Percentiles rank a stretch among this genome's conserved stretches.
Evolutionary conservation across 2,113 vertebrate genomes (phyloP).

Genomic region (Illadopsis cleaveri): DNA sequence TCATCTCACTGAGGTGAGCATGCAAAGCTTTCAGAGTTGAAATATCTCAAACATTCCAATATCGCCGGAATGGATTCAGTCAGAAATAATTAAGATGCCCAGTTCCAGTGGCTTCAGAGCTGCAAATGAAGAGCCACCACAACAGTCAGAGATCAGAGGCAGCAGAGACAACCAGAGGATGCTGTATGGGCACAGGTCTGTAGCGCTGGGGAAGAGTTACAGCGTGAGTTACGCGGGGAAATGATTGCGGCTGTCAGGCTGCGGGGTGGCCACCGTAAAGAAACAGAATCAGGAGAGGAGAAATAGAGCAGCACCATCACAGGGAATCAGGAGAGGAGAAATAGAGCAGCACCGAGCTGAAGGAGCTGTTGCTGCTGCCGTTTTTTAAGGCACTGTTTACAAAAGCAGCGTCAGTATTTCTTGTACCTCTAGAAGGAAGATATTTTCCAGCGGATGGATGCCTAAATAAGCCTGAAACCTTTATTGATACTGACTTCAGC

Average conservation of each 20-base stretch:
- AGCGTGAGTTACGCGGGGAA: neutral
- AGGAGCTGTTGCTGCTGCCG: neutral
- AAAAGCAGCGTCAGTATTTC: neutral
- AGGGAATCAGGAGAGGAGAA: neutral
- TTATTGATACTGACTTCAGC: neutral
- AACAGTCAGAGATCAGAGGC: neutral
- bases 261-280: neutral
- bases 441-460: neutral
- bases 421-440: neutral
- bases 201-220: constrained; percentile 1
- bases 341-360: neutral
- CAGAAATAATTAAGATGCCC: neutral
- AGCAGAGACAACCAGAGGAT: neutral
- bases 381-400: neutral
- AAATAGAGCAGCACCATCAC: neutral
- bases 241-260: constrained; percentile 4
- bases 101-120: neutral
- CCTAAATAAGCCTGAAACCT: neutral
- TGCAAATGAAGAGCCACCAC: neutral
- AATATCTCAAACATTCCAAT: neutral
- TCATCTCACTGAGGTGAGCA: neutral
- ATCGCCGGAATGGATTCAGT: neutral
- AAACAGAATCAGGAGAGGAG: neutral
- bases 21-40: neutral
- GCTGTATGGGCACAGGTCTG: neutral